Evolutionary conservation across 2,113 vertebrate species (phyloP).

Genomic region (Poicephalus gulielmi): DNA sequence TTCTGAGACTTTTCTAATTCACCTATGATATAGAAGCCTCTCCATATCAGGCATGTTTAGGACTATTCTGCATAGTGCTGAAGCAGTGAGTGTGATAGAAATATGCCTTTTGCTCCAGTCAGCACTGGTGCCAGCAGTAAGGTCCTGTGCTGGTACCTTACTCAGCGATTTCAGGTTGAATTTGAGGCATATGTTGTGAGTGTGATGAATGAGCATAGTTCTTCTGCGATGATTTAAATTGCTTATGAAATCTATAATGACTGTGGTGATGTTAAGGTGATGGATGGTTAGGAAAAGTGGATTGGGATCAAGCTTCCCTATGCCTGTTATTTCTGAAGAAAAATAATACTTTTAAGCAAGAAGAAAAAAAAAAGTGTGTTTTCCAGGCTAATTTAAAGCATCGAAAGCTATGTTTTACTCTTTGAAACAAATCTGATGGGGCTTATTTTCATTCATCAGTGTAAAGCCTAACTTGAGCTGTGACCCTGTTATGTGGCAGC

Average conservation of each 20-base stretch:
- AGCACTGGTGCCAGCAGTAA: too few relatives aligned
- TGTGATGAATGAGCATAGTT: not conserved
- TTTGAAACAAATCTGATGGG: not conserved
- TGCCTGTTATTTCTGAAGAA: not conserved
- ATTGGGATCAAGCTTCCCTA: not conserved
- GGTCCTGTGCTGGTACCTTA: not conserved
- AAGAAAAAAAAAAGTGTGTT: not conserved
- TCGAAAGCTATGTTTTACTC: not conserved
- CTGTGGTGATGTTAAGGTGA: not conserved
- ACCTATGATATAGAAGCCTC: not conserved
- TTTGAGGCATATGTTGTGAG: not conserved
- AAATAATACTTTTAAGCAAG: not conserved
- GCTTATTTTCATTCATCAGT: not conserved
- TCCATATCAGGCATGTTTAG: not conserved
- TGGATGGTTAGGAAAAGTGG: not conserved
- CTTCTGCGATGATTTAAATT: not conserved
- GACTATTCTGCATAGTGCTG: not conserved
- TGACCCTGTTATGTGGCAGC: not conserved
- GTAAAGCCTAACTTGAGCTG: not conserved
- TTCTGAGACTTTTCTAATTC: not conserved
- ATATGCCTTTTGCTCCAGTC: not conserved
- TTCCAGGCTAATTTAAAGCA: not conserved
- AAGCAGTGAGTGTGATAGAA: not conserved
- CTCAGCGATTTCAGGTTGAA: not conserved
- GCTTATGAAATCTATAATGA: not conserved